phyloP scores from a whole-genome alignment of 2,113 vertebrate species.

The Syrrhaptes paradoxus region DNA sequence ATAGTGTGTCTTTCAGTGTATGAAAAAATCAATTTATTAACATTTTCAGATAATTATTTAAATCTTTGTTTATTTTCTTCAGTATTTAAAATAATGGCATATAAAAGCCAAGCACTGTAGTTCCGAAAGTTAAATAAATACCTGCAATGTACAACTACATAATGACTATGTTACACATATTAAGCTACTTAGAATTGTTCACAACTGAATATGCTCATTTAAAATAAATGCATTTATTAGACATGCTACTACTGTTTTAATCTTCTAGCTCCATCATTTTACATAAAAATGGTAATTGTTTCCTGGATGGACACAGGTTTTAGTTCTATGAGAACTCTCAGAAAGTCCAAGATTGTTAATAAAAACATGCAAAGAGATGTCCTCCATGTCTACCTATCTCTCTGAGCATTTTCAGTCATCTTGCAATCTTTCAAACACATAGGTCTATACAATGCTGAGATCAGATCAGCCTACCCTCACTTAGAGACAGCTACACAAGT shows the following conservation, averaged over 20 bases:
- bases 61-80: not conserved
- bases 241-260: not conserved
- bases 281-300: not conserved
- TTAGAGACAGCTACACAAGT: not conserved
- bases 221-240: not conserved
- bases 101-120: not conserved
- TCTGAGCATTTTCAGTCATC: not conserved
- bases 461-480: not conserved
- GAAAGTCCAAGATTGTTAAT: not conserved
- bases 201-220: not conserved
- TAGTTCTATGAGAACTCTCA: not conserved
- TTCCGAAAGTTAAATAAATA: not conserved
- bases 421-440: not conserved
- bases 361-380: not conserved
- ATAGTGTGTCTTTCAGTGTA: not conserved
- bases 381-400: not conserved
- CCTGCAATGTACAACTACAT: not conserved
- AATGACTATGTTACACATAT: not conserved
- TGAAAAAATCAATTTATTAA: not conserved
- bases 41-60: not conserved
- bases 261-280: not conserved
- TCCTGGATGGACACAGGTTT: not conserved
- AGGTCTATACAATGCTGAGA: not conserved
- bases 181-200: not conserved
- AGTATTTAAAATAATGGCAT: not conserved